Evolutionary conservation across 2,888 invertebrate species (phyloP).

Genomic region (Noctua janthe): DNA sequence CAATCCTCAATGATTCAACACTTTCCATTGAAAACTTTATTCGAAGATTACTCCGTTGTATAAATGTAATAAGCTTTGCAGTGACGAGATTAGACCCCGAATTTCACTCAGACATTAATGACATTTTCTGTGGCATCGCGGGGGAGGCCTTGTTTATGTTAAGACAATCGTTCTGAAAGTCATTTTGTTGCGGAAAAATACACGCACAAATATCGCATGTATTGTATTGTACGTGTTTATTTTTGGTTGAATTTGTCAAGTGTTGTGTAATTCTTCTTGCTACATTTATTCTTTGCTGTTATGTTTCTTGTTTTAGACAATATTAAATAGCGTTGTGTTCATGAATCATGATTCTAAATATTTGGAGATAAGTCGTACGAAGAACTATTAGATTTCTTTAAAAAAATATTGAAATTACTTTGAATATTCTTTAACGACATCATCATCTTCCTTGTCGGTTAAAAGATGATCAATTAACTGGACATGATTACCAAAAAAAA

Average conservation of each 20-base stretch:
- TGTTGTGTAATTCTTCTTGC: background rate
- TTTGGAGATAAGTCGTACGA: background rate
- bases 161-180: slow-evolving; percentile 89
- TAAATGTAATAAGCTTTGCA: slow-evolving; percentile 90
- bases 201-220: slow-evolving; percentile 56
- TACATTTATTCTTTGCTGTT: background rate
- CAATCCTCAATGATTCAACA: slow-evolving; percentile 88
- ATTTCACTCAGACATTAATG: slow-evolving; percentile 90
- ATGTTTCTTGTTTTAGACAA: background rate
- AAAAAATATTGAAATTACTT: background rate
- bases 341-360: background rate
- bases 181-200: slow-evolving; percentile 86
- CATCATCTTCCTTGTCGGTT: background rate
- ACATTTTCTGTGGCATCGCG: slow-evolving; percentile 88
- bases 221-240: background rate
- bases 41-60: slow-evolving; percentile 90
- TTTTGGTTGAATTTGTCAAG: background rate
- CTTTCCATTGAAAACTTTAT: slow-evolving; percentile 90
- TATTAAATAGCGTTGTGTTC: background rate
- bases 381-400: background rate
- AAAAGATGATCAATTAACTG: background rate
- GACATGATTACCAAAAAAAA: background rate
- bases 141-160: slow-evolving; percentile 83
- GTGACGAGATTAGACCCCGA: slow-evolving; percentile 90
- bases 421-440: background rate